A percentile compares a stretch with the other conserved stretches of the same genome.
Conservation (phyloP, 2,113 vertebrate genomes). For the Microcebus jonahi region DNA sequence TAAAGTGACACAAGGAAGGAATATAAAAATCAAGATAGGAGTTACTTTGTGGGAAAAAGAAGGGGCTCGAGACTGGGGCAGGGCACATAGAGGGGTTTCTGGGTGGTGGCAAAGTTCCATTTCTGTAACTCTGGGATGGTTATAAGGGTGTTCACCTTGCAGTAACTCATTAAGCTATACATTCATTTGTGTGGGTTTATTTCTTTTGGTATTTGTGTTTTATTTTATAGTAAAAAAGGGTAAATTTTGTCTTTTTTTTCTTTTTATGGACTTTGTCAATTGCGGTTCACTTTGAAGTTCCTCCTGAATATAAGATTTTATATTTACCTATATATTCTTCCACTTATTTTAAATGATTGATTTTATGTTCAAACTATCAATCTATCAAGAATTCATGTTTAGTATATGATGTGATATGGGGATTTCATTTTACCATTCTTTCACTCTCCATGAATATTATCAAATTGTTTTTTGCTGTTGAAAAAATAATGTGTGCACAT, state of each 20-base stretch:
- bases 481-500: neutral
- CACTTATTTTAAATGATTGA: neutral
- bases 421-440: neutral
- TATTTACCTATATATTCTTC: neutral
- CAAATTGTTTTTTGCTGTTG: neutral
- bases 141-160: neutral
- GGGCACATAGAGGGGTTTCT: rapidly evolving
- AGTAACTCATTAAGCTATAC: neutral
- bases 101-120: neutral
- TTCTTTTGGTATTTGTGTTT: neutral
- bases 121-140: neutral
- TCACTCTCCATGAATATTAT: neutral
- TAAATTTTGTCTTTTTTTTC: neutral
- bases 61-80: neutral
- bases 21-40: neutral
- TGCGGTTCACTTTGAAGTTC: neutral
- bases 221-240: neutral
- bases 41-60: neutral
- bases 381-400: neutral
- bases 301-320: neutral
- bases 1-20: neutral
- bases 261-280: neutral
- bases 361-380: neutral
- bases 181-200: neutral
- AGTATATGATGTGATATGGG: neutral